A percentile compares a stretch with the other conserved stretches of the same genome.
phyloP scores from a whole-genome alignment of 2,797 vertebrate species.

The Odontamblyopus rebecca region DNA sequence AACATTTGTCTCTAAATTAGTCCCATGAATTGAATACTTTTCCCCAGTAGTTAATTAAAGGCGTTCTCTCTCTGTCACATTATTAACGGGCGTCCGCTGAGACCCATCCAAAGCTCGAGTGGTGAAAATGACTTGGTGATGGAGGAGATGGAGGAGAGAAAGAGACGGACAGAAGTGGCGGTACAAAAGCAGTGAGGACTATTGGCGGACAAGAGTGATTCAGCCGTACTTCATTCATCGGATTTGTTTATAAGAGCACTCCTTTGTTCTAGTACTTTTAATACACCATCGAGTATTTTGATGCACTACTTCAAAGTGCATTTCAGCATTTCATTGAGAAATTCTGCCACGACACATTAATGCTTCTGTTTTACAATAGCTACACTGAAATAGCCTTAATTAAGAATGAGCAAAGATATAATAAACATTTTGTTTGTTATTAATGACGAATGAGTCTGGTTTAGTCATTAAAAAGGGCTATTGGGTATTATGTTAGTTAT shows the following conservation, averaged over 20 bases:
- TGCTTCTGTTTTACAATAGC: no score
- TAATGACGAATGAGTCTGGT: no score
- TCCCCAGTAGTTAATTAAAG: conserved; percentile 62
- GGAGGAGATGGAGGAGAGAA: conserved; percentile 24
- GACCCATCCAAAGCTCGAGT: conserved; percentile 43
- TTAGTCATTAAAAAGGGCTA: no score
- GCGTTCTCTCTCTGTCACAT: conserved; percentile 25
- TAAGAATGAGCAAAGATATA: no score
- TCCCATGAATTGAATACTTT: conserved; percentile 32
- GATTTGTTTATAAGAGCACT: conserved; percentile 51
- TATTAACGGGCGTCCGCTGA: conserved; percentile 55
- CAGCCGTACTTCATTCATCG: conserved; percentile 65
- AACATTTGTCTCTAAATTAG: conserved; percentile 23
- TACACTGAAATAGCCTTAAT: no score
- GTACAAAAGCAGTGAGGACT: conserved; percentile 36
- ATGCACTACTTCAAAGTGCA: not conserved
- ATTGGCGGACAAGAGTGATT: conserved; percentile 50
- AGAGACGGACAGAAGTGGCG: conserved; percentile 30
- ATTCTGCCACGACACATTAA: not conserved
- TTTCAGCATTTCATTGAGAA: not conserved
- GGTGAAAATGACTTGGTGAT: conserved; percentile 43
- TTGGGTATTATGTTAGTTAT: no score
- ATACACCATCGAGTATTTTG: not conserved
- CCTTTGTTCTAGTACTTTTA: not conserved
- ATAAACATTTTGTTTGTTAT: no score